These are phyloP conservation scores for Halcyon chelicuti DNA, from an alignment of 2,797 vertebrate genomes.

Conservation along the genomic window DNA sequence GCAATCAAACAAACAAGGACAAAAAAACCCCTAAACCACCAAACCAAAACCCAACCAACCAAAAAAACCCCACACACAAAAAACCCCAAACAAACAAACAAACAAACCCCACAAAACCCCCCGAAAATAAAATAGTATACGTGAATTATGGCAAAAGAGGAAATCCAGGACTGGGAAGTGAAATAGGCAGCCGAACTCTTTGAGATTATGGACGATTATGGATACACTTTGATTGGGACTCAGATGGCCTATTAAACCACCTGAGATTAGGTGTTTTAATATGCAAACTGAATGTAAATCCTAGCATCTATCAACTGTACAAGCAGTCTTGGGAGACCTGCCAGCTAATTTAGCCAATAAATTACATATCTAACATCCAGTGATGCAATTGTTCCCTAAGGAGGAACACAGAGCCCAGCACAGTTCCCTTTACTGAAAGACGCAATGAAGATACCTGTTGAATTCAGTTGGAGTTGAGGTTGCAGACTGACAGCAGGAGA, in stretches of 20 bases:
- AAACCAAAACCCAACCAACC: too few relatives aligned
- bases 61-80: too few relatives aligned
- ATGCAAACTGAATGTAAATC: not conserved
- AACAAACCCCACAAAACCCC: too few relatives aligned
- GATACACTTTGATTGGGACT: not conserved
- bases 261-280: not conserved
- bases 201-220: not conserved
- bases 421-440: not conserved
- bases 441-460: accelerated
- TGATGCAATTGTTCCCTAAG: not conserved
- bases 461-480: not conserved
- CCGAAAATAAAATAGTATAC: not conserved
- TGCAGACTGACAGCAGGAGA: not conserved
- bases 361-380: not conserved
- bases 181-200: not conserved
- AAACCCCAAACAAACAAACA: too few relatives aligned
- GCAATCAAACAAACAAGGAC: not conserved
- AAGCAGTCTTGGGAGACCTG: not conserved
- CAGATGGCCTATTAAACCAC: not conserved
- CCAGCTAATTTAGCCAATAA: not conserved
- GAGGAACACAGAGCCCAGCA: not conserved
- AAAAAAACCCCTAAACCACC: not conserved
- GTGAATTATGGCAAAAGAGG: not conserved
- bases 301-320: not conserved
- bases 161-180: not conserved